Base-by-base conservation (phyloP, 2,797 vertebrate genomes). In the Melopsittacus undulatus region DNA sequence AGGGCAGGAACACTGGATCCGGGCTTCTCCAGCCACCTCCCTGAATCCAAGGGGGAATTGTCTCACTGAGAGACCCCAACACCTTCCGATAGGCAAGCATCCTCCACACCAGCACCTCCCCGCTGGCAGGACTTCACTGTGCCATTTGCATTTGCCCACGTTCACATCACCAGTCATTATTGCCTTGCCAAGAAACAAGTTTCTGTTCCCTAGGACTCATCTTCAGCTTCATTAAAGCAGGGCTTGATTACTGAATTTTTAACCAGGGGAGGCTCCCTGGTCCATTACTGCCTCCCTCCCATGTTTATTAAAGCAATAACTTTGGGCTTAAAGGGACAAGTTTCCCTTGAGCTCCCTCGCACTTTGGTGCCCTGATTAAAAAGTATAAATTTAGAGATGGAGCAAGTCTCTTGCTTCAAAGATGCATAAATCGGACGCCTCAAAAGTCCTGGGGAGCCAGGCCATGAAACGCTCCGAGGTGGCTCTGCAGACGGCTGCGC, bases 261-360 rank as follows among this genome's bases (percentile, higher is more conserved):
- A 95, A 96, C 72, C 78, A 96, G 66, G 64, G 83, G 87, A 91
- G 86, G 87, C 68, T 82, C 79, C 76, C 59, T 7, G 18, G 64
- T 63, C 87, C 52, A 34, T 87, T 62, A 78, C 52, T n/a, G 48
- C 89, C 85, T 96, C 49, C 52, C 24, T 86, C 74, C 88, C 64
- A 5, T 59, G 79, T 80, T 97, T 97, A 97, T 97, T 97, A 97
- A 97, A 97, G 94, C 95, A 92, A 97, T 97, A 97, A 97, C 87
- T 97, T 97, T 93, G 89, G 93, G 96, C 96, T 95, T 94, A 96
- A 90, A 79, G 93, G 94, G 88, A 74, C 57, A 30, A 57, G 83
- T 56, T 90, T 95, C 94, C 95, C 75, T 66, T 67, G 94, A 92
- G 95, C 92, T 57, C 70, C 49, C 40, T 62, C 89, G 76, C 64